Base-by-base conservation (phyloP, 2,888 invertebrate species). In the Palloptera scutellata region DNA sequence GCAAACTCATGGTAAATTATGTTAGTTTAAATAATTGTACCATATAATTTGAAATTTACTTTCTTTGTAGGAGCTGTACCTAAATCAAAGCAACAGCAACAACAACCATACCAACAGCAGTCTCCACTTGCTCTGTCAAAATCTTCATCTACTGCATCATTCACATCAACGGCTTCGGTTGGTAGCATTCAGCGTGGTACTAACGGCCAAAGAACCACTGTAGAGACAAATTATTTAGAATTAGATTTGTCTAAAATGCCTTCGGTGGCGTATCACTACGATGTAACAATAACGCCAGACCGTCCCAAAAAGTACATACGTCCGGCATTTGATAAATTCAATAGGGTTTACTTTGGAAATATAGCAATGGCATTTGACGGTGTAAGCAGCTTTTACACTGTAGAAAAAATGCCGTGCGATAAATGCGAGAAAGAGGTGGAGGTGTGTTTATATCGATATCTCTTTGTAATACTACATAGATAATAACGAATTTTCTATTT, bases 351-450 rank as follows among this genome's bases (percentile, higher is more conserved):
- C 61, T 87, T 88, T 75, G 85, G 86, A 0, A 79, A 86, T 0
- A 77, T 80, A 45, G 74, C 83, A 68, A 87, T 91, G n/a, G 92
- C 91, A 0, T 94, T 89, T 82, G 94, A 94, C 84, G 93, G 92
- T 40, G 86, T 83, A 48, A 91, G 90, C 74, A 93, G 91, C 80
- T 87, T 90, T 64, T 93, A 90, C 75, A 84, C 79, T 2, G 68
- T 77, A 1, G 61, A 73, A 10, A 70, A 68, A 20, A 66, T 85
- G 9, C 59, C 74, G 19, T 9, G 53, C 12, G 55, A 30, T 19
- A 19, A 40, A 19, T 57, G 48, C 4, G 71, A 72, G 1, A 63
- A 72, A 6, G 77, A 76, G 70, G 76, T 80, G 8, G 72, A 79
- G 74, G 84, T 79, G 74, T 2, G 52, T 20, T n/a, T 4, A 53